Percentiles rank a stretch among this genome's conserved stretches.
Evolutionary conservation across 2,888 invertebrate genomes (phyloP).

Genomic region (Eustalomyia histrio): DNA sequence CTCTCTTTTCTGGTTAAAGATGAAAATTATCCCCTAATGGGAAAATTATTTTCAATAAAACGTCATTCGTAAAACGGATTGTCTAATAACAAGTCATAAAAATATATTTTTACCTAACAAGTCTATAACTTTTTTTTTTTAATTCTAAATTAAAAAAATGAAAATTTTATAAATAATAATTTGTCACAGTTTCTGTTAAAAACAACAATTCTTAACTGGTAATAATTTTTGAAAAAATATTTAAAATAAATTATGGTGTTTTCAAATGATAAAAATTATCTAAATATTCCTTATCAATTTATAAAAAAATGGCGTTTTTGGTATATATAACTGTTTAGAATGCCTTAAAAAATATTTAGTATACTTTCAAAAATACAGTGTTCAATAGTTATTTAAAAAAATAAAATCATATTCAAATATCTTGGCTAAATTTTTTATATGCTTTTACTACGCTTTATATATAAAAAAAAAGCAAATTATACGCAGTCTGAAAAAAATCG

Average conservation of each 20-base stretch:
- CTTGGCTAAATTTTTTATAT: not conserved
- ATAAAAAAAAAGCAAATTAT: not conserved
- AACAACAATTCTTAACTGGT: not conserved
- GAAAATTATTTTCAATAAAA: slow-evolving; percentile 28
- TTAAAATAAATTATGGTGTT: not conserved
- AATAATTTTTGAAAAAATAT: not conserved
- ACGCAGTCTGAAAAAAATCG: slow-evolving; percentile 3
- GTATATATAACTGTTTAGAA: not conserved
- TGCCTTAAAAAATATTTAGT: not conserved
- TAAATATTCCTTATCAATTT: not conserved
- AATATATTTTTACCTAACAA: not conserved
- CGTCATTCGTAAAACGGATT: slow-evolving; percentile 47
- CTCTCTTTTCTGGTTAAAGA: not conserved
- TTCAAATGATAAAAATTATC: not conserved
- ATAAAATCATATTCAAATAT: not conserved
- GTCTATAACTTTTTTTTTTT: not conserved
- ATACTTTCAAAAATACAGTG: not conserved
- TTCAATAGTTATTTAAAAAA: not conserved
- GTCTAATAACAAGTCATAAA: slow-evolving; percentile 32
- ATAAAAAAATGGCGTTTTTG: not conserved
- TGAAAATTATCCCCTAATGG: slow-evolving; percentile 21
- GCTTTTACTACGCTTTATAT: not conserved
- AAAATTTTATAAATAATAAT: not conserved
- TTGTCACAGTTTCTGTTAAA: not conserved
- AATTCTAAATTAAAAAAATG: not conserved